A percentile compares a stretch with the other conserved stretches of the same genome.
Conservation (phyloP, 37 sponge, comb jelly and placozoan genomes). For the Petrosia ficiformis region DNA sequence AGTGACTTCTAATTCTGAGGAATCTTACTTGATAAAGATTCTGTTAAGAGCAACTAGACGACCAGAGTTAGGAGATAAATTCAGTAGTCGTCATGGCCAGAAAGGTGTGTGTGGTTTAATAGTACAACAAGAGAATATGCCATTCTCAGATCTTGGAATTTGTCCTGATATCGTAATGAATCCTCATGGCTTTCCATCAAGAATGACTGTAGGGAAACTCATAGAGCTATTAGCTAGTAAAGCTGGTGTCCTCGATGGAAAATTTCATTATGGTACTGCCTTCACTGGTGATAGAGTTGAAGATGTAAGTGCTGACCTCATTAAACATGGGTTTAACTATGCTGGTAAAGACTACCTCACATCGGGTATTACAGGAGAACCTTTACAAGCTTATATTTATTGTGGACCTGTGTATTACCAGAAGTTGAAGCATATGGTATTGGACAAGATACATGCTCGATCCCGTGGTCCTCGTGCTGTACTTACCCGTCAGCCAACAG, state of each 20-base stretch:
- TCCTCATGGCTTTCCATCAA: slow-evolving; percentile 98
- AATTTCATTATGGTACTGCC: slow-evolving; percentile 94
- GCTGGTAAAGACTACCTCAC: slow-evolving; percentile 95
- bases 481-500: slow-evolving; percentile 97
- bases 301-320: slow-evolving; percentile 82
- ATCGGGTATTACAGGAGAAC: slow-evolving; percentile 96
- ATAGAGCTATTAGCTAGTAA: slow-evolving; percentile 95
- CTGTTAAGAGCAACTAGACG: slow-evolving; percentile 83
- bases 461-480: slow-evolving; percentile 94
- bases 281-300: slow-evolving; percentile 83
- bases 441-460: slow-evolving; percentile 99
- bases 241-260: slow-evolving; percentile 89
- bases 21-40: slow-evolving; percentile 85
- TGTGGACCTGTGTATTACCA: slow-evolving; percentile 99
- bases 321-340: slow-evolving; percentile 91
- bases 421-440: slow-evolving; percentile 99
- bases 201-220: slow-evolving; percentile 99
- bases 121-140: slow-evolving; percentile 96
- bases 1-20: slow-evolving; percentile 87
- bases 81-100: slow-evolving; percentile 99
- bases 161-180: slow-evolving; percentile 99
- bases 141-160: slow-evolving; percentile 89
- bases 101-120: slow-evolving; percentile 98
- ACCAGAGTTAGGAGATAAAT: slow-evolving; percentile 98
- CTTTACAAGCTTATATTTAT: slow-evolving; percentile 91